phyloP scores from a whole-genome alignment of 30 jellyfish, hydroid and myxozoan genomes.

The Cassiopea xamachana region DNA sequence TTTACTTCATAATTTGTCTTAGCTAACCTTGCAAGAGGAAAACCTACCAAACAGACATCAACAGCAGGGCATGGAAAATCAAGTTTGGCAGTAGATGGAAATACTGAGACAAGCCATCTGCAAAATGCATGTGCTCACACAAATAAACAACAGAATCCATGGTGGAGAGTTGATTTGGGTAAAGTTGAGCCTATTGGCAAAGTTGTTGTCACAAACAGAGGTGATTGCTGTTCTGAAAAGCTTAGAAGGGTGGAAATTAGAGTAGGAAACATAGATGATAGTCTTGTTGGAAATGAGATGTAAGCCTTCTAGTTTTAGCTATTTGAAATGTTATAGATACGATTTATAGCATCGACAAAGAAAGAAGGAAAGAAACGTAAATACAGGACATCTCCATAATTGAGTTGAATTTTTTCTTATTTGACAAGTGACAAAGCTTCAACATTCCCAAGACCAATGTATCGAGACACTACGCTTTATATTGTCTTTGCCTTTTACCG shows the following conservation, averaged over 20 bases:
- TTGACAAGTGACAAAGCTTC: too few relatives aligned
- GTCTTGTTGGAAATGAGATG: constrained; percentile 26
- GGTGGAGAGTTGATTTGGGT: constrained; percentile 79
- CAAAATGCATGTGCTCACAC: constrained; percentile 61
- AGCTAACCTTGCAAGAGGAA: constrained; percentile 59
- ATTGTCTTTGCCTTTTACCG: too few relatives aligned
- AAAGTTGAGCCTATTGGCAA: constrained; percentile 8
- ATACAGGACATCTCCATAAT: background rate
- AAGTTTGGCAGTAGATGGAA: constrained; percentile 55
- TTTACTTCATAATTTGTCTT: background rate
- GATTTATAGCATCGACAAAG: background rate
- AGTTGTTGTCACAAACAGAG: constrained; percentile 45
- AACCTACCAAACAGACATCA: constrained; percentile 45
- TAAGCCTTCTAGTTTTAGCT: background rate
- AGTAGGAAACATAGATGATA: constrained; percentile 22
- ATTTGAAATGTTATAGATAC: background rate
- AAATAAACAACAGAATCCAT: constrained; percentile 18
- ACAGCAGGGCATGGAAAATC: constrained; percentile 16
- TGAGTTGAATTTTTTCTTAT: too few relatives aligned
- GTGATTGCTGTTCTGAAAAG: constrained; percentile 44
- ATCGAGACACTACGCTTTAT: too few relatives aligned
- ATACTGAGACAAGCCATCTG: background rate
- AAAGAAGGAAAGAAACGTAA: background rate
- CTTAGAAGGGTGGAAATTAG: constrained; percentile 28
- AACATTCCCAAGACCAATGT: too few relatives aligned